phyloP scores from a whole-genome alignment of 2,113 vertebrate species.

The Thermophis baileyi region DNA sequence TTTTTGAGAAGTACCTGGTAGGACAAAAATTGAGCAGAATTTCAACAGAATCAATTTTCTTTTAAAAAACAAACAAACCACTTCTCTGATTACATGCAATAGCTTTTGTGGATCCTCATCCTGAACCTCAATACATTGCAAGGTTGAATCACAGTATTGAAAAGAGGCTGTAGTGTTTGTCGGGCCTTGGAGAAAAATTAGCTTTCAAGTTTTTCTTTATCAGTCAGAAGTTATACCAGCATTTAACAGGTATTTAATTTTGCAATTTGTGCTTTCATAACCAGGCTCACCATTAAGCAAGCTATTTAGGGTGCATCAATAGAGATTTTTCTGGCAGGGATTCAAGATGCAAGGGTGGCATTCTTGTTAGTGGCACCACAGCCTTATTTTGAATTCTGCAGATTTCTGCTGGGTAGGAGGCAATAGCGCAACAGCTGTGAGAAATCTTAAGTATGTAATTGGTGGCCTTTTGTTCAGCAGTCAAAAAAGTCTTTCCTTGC shows the following conservation, averaged over 20 bases:
- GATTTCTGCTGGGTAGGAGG: conserved; percentile 20
- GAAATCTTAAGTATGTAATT: conserved; percentile 41
- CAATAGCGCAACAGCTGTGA: conserved; percentile 23
- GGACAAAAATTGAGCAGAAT: neutral
- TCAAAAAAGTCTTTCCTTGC: conserved; percentile 58
- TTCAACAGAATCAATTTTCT: neutral
- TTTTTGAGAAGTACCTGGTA: neutral
- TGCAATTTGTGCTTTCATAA: neutral
- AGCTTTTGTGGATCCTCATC: neutral
- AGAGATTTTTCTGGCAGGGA: neutral
- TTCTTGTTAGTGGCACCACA: neutral
- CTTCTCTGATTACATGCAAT: neutral
- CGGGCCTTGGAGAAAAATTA: neutral
- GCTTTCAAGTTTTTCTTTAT: neutral
- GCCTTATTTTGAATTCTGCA: conserved; percentile 15
- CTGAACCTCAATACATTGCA: neutral
- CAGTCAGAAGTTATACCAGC: neutral
- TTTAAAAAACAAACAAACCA: neutral
- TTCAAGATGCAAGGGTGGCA: neutral
- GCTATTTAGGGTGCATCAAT: neutral
- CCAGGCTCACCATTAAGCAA: neutral
- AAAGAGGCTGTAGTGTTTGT: neutral
- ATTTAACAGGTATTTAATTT: neutral
- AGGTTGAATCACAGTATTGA: neutral
- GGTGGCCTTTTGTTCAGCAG: conserved; percentile 57